Evolutionary conservation across 2,888 invertebrate species (phyloP), one percentile per base, ranked within the genome.

Genomic region (Cantharis rufa): DNA sequence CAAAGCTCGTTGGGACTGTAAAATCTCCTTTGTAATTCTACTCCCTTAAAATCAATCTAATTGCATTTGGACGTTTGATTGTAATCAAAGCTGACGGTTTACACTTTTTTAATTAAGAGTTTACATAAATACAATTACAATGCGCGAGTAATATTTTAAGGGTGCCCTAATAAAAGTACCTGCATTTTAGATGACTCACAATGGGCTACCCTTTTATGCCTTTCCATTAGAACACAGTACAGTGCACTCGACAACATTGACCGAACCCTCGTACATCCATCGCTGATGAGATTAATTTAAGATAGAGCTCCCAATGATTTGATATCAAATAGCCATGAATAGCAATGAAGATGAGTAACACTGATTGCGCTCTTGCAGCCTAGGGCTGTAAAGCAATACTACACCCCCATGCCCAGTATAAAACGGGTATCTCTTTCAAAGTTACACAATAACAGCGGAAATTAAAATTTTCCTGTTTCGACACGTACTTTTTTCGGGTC

Each of bases 311-410:
- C 76, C 81, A 82, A 84, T 84, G 82, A 84, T 84, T 83, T 81
- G 82, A 85, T 84, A 85, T 84, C 82, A 83, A 83, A 84, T 82
- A 78, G 82, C 84, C 84, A 85, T 85, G 85, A 85, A 85, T 85
- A 84, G 83, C 83, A 85, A 85, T 84, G 83, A 81, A 84, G 84
- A 85, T 85, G 84, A 84, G 84, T 83, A 84, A 84, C 84, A 82
- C 81, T 84, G 85, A 85, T 85, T 85, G 84, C 81, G 83, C 84
- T 81, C 79, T 84, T 82, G 77, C 82, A 80, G 82, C 82, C 83
- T 71, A 75, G 75, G 75, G 70, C 69, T 27, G 75, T 28, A 63
- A 70, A 72, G 72, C 32, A 71, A 71, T 80, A 48, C 48, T 48
- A 73, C 77, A 74, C 79, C 77, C 32, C 69, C 62, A 74, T 74